phyloP scores from a whole-genome alignment of 2,888 invertebrate species.

The Dysmachus trigonus region DNA sequence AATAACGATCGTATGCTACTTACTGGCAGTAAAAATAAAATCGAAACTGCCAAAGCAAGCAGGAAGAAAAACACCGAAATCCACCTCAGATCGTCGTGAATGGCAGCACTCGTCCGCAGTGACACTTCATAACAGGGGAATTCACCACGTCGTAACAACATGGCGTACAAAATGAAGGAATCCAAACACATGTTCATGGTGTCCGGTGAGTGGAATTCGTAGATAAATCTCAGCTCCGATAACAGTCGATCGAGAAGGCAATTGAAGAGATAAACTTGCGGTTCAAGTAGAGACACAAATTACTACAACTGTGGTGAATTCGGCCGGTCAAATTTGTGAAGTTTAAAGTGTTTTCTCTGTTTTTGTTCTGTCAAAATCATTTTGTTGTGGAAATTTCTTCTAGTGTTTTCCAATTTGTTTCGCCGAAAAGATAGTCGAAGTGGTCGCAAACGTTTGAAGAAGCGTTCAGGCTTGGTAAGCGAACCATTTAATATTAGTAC shows the following conservation, averaged over 20 bases:
- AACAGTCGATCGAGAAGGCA: not conserved
- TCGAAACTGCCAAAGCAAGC: not conserved
- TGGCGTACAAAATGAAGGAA: conserved; percentile 43
- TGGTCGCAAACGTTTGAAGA: not conserved
- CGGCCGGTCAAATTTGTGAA: not conserved
- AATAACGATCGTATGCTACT: too few species aligned
- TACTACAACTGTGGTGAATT: not conserved
- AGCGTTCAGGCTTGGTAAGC: not conserved
- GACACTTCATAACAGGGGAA: not conserved
- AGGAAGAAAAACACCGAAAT: not conserved
- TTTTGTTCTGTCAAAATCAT: conserved; percentile 12
- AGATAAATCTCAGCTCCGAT: not conserved
- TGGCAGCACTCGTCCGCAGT: not conserved
- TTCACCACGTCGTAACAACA: conserved; percentile 10
- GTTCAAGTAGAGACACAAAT: not conserved
- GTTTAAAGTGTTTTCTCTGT: conserved; percentile 17
- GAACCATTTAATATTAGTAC: not conserved
- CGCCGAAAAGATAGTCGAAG: not conserved
- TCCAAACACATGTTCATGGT: conserved; percentile 41
- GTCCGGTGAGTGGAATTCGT: conserved; percentile 42
- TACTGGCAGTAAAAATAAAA: too few species aligned
- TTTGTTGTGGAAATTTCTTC: conserved; percentile 20
- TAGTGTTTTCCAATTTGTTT: not conserved
- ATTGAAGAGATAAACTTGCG: not conserved
- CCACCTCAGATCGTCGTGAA: not conserved